Evolutionary conservation across 2,888 invertebrate species (phyloP), one percentile per base, ranked within the genome.

Genomic region (Oscheius onirici): DNA sequence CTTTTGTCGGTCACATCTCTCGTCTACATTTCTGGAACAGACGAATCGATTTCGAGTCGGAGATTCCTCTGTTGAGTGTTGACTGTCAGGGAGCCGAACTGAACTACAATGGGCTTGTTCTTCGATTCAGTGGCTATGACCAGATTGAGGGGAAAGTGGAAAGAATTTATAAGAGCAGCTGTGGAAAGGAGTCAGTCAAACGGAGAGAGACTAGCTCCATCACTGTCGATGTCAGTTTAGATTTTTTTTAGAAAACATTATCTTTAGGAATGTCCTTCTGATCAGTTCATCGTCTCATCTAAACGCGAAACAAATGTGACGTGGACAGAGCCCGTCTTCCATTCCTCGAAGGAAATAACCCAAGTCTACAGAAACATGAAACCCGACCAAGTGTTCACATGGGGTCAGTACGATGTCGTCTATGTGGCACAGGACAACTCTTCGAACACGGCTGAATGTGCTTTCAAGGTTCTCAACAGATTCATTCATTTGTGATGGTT

Each of bases 21-120:
- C 94, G 95, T 89, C 93, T 95, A 41, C 95, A 96, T 90, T 92
- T 96, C 71, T 97, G 96, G 96, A 93, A 93, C 83, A 91, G 94
- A 55, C 93, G 94, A 46, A 90, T 96, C 0, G 95, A 95, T 87
- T 93, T 95, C 20, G 94, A 94, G 3, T 71, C 75, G 15, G 87
- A 87, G 52, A 79, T 87, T 8, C 86, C 87, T 11, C 61, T 73
- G 6, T 78, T 86, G 65, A 85, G 83, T 11, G 82, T 81, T n/a
- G 77, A 80, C 40, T 87, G 87, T 65, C 84, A 85, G 52, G 76
- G 80, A 17, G 77, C 83, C 8, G 80, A 80, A 52, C 95, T 95
- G 0, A 90, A 95, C 3, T 95, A 94, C 88, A 92, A 92, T 83
- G 93, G 93, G 2, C 90, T 97, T 6, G 92, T 94, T 2, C 90